A percentile compares a stretch with the other conserved stretches of the same genome.
Conservation (phyloP, 2,888 invertebrate genomes). For the Busseola fusca region DNA sequence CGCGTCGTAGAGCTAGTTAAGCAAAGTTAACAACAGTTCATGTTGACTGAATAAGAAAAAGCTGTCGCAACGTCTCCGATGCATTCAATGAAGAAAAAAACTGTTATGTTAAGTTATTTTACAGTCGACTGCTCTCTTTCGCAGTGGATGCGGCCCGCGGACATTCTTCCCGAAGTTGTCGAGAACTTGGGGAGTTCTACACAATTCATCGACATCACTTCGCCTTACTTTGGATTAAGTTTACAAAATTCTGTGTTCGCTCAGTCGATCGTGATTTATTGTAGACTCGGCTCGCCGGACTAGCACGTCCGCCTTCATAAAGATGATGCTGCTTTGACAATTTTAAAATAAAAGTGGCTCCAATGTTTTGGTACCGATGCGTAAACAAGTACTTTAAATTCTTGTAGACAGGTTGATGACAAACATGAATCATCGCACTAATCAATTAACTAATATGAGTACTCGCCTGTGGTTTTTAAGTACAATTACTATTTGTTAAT, state of each 20-base stretch:
- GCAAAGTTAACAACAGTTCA: slow-evolving; percentile 68
- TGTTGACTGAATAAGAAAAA: slow-evolving; percentile 66
- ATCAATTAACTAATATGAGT: slow-evolving; percentile 3
- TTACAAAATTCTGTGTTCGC: slow-evolving; percentile 74
- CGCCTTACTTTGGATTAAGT: slow-evolving; percentile 74
- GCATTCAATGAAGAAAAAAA: slow-evolving; percentile 68
- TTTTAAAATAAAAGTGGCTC: slow-evolving; percentile 31
- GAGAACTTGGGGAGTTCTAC: slow-evolving; percentile 73
- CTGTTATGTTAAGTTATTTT: slow-evolving; percentile 77
- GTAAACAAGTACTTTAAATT: slow-evolving; percentile 13
- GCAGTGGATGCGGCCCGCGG: slow-evolving; percentile 64
- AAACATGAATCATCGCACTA: too few relatives aligned
- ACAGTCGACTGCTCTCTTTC: slow-evolving; percentile 74
- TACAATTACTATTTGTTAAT: slow-evolving; percentile 6
- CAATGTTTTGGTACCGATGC: slow-evolving; percentile 20
- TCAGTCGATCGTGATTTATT: slow-evolving; percentile 71
- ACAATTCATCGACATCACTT: slow-evolving; percentile 75
- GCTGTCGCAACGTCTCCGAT: slow-evolving; percentile 55
- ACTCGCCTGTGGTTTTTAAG: neutral
- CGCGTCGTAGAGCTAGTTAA: slow-evolving; percentile 64
- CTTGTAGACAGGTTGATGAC: neutral
- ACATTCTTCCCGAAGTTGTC: slow-evolving; percentile 72
- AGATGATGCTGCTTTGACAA: slow-evolving; percentile 42
- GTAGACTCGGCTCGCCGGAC: slow-evolving; percentile 58
- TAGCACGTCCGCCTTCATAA: slow-evolving; percentile 56